Base-by-base conservation (phyloP, 2,113 vertebrate species). In the Elachura formosa region DNA sequence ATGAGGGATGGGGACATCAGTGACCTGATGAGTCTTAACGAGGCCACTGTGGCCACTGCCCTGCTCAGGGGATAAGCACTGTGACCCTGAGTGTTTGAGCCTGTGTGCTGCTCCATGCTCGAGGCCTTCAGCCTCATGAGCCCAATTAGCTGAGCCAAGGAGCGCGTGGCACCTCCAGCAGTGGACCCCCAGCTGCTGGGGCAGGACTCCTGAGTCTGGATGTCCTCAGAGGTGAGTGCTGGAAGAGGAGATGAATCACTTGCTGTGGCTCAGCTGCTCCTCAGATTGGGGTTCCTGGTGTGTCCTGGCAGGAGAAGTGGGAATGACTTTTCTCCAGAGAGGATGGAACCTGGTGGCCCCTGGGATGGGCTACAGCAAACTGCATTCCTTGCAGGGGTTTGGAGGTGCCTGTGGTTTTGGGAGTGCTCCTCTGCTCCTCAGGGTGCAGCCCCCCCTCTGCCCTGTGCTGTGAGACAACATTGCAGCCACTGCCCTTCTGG, bases 1-100 rank as follows among this genome's bases (percentile, higher is more conserved):
- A 41, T 0, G 1, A 75, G 34, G 61, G 64, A 69, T 0, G 0
- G 25, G 64, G 71, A 78, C 56, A 6, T 12, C 0, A 0, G 4
- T 93, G 90, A 89, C 83, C 92, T 87, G 89, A 90, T 95, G 69
- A 0, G 23, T 40, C 33, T 55, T 96, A 93, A 93, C 0, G 10
- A 94, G 90, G 75, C 82, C 45, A 3, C 75, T 31, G 63, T 83
- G 71, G 78, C 77, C 61, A 29, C 0, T 10, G 38, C 28, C 3
- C 2, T 2, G 41, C 7, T 29, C 26, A 9, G 52, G 48, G 21
- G 17, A 46, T 1, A 16, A 59, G 43, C 68, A 0, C 5, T 18
- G 31, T 77, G 69, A 20, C 52, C 36, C 25, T 20, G 54, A 33
- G 38, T 1, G 0, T 26, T 23, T 5, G 66, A 72, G 66, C 56